Evolutionary conservation across 2,888 invertebrate genomes (phyloP).

Genomic region (Griposia aprilina): DNA sequence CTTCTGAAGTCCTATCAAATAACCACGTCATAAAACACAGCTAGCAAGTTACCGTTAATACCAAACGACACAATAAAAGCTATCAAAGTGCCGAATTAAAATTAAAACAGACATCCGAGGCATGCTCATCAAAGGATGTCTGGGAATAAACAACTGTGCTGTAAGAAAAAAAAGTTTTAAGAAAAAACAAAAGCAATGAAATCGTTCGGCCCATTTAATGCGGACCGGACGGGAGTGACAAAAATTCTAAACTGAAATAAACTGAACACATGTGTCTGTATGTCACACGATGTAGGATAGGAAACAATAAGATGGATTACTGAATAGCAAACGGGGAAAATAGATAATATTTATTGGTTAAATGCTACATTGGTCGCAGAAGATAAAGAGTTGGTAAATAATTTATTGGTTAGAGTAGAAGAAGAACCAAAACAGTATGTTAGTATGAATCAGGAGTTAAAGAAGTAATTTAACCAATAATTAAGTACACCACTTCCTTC

Average conservation of each 20-base stretch:
- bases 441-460: background rate
- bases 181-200: slow-evolving; percentile 83
- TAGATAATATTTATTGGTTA: background rate
- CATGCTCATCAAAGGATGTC: slow-evolving; percentile 87
- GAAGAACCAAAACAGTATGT: background rate
- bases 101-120: slow-evolving; percentile 78
- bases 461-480: background rate
- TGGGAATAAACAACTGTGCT: slow-evolving; percentile 80
- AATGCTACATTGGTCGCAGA: background rate
- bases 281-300: slow-evolving; percentile 75
- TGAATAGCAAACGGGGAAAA: slow-evolving; percentile 14
- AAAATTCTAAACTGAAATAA: slow-evolving; percentile 89
- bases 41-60: slow-evolving; percentile 38
- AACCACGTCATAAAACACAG: slow-evolving; percentile 44
- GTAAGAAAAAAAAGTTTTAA: slow-evolving; percentile 73
- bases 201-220: slow-evolving; percentile 89
- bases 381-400: background rate
- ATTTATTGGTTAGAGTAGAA: background rate
- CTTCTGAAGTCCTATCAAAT: slow-evolving; percentile 46
- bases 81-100: slow-evolving; percentile 79
- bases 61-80: slow-evolving; percentile 67
- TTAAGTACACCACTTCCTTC: too few relatives aligned
- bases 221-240: slow-evolving; percentile 90
- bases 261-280: slow-evolving; percentile 87
- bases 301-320: slow-evolving; percentile 55